phyloP scores from a whole-genome alignment of 2,797 vertebrate genomes.

The Gephyroberyx darwinii region DNA sequence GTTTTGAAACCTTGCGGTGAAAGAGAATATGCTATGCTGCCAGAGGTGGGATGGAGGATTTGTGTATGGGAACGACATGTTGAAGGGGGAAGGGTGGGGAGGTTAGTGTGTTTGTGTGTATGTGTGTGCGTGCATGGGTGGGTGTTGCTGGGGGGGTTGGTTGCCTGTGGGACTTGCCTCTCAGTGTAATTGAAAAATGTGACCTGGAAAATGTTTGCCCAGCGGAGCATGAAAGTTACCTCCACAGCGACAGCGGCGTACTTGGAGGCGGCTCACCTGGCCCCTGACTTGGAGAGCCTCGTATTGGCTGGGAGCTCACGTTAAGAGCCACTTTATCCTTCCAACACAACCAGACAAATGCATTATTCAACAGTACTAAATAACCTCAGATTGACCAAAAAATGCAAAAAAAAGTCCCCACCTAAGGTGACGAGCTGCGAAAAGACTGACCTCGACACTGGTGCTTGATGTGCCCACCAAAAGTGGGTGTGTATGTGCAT shows the following conservation, averaged over 20 bases:
- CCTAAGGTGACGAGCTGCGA: conserved; percentile 76
- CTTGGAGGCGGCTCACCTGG: conserved; percentile 80
- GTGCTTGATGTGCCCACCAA: conserved; percentile 21
- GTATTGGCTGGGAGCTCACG: conserved; percentile 80
- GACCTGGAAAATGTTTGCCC: conserved; percentile 89
- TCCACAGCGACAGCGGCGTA: conserved; percentile 74
- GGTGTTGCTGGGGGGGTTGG: conserved; percentile 64
- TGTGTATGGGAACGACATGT: conserved; percentile 45
- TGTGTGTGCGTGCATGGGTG: conserved; percentile 40
- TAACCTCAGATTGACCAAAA: conserved; percentile 83
- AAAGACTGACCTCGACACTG: conserved; percentile 81
- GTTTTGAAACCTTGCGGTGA: conserved; percentile 45
- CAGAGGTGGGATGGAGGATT: conserved; percentile 22
- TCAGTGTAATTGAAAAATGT: conserved; percentile 89
- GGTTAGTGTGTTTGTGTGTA: conserved; percentile 67
- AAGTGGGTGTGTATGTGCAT: conserved; percentile 3
- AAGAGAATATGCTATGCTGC: conserved; percentile 53
- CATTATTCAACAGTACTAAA: conserved; percentile 89
- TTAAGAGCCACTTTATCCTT: conserved; percentile 87
- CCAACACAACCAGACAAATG: conserved; percentile 83
- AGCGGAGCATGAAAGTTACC: conserved; percentile 88
- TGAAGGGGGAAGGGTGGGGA: conserved; percentile 56
- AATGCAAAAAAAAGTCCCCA: conserved; percentile 56
- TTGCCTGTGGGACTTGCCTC: conserved; percentile 80
- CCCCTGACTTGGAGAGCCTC: conserved; percentile 75